phyloP scores from a whole-genome alignment of 2,797 vertebrate species.

The Gallirallus australis region DNA sequence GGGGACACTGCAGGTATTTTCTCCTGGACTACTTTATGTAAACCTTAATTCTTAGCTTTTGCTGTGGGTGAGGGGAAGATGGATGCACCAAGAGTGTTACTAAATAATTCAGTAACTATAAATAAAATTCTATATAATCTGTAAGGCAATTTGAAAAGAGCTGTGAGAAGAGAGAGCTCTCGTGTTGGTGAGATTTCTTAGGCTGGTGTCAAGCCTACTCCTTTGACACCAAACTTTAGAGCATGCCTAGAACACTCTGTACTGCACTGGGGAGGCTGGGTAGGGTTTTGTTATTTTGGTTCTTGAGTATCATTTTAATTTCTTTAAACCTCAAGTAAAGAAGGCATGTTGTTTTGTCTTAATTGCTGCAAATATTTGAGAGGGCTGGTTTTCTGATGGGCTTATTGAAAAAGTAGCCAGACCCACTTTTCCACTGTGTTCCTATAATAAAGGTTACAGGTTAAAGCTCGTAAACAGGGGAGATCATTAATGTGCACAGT shows the following conservation, averaged over 20 bases:
- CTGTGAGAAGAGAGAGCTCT: slow-evolving; percentile 8
- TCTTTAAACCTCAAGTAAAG: neutral
- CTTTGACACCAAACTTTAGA: slow-evolving; percentile 12
- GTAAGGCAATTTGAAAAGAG: neutral
- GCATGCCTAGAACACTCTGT: neutral
- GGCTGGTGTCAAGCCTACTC: slow-evolving; percentile 36
- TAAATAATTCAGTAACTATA: slow-evolving; percentile 24
- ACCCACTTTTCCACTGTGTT: neutral
- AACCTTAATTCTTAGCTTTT: neutral
- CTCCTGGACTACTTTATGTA: neutral
- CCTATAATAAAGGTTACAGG: neutral
- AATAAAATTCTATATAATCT: slow-evolving; percentile 20
- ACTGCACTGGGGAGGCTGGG: neutral
- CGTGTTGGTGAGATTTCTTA: slow-evolving; percentile 1
- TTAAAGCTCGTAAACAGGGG: neutral
- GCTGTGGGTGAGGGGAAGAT: neutral
- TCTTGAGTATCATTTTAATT: neutral
- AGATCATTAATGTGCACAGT: neutral
- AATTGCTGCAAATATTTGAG: neutral
- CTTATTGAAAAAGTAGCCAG: neutral
- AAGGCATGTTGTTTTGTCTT: neutral
- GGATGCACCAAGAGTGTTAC: neutral
- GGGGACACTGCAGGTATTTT: neutral
- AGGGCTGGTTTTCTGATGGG: neutral
- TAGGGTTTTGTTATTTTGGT: neutral